Evolutionary conservation across 2,888 invertebrate species (phyloP).

Genomic region (Salpingus planirostris): DNA sequence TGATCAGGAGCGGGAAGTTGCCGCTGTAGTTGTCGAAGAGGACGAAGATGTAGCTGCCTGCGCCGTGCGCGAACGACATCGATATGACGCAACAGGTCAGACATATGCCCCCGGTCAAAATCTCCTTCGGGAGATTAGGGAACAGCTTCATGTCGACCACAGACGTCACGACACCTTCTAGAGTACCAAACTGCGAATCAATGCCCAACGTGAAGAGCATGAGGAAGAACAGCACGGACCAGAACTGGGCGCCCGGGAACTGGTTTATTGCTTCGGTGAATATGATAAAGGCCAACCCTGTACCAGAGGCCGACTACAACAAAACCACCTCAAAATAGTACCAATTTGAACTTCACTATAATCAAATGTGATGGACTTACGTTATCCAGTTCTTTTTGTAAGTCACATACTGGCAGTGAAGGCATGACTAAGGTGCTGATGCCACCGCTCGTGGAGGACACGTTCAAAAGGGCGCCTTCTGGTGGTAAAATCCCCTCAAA

Average conservation of each 20-base stretch:
- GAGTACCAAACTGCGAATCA: constrained; percentile 92
- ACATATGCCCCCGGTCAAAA: constrained; percentile 74
- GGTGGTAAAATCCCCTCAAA: constrained; percentile 47
- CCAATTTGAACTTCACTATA: neutral
- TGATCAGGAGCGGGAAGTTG: constrained; percentile 83
- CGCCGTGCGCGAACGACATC: constrained; percentile 85
- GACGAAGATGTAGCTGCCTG: constrained; percentile 89
- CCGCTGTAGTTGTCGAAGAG: constrained; percentile 92
- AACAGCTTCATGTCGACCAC: constrained; percentile 92
- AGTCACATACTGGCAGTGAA: constrained; percentile 65
- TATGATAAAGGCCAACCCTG: constrained; percentile 92
- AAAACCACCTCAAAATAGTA: too few relatives aligned
- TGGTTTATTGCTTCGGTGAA: constrained; percentile 98
- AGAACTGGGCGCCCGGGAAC: constrained; percentile 92
- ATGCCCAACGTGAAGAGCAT: constrained; percentile 96
- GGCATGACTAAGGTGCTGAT: constrained; percentile 54
- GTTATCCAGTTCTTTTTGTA: constrained; percentile 80
- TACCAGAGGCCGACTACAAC: constrained; percentile 87
- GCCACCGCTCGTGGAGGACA: constrained; percentile 44
- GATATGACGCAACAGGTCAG: constrained; percentile 74
- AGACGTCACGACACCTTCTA: constrained; percentile 93
- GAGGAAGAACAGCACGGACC: constrained; percentile 92
- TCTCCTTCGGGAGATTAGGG: constrained; percentile 83
- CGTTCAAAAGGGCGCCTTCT: constrained; percentile 48
- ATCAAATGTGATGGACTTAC: constrained; percentile 47